These are phyloP conservation scores for Pollenia griseotomentosa DNA, from an alignment of 2,888 invertebrate genomes.

Conservation along the genomic window DNA sequence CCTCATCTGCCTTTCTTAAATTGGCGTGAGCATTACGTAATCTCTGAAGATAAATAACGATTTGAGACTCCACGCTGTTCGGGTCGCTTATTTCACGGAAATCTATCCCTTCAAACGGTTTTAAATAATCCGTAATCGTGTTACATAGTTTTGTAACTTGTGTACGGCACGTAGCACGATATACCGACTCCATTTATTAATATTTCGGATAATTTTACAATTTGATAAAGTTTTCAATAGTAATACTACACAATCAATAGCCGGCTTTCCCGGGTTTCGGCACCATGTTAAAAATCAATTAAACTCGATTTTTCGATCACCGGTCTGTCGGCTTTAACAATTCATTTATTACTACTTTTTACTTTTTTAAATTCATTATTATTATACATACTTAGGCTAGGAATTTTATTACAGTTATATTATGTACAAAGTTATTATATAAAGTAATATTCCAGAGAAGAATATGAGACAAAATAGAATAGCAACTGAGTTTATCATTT, in stretches of 20 bases:
- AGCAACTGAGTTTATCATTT: too few relatives aligned
- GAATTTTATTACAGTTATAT: constrained; percentile 5
- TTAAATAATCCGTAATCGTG: constrained; percentile 30
- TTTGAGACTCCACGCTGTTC: neutral
- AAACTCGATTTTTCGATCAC: too few relatives aligned
- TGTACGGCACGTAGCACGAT: constrained; percentile 20
- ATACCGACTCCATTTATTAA: constrained; percentile 34
- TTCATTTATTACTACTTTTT: too few relatives aligned
- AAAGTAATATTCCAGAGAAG: constrained; percentile 4
- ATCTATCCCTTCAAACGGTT: constrained; percentile 14
- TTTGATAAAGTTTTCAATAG: neutral
- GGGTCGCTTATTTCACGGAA: constrained; percentile 5
- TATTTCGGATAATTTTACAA: neutral
- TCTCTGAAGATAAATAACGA: constrained; percentile 24
- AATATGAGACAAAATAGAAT: neutral
- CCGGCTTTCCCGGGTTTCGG: constrained; percentile 38
- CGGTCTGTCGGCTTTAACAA: too few relatives aligned
- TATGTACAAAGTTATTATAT: too few relatives aligned
- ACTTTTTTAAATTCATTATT: too few relatives aligned
- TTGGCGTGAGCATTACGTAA: constrained; percentile 51
- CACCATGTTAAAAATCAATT: constrained; percentile 10
- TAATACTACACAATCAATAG: neutral
- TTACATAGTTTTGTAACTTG: constrained; percentile 57
- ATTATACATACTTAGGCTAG: neutral
- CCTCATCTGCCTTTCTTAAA: constrained; percentile 59